Evolutionary conservation across 2,113 vertebrate genomes (phyloP), one percentile per base, ranked within the genome.

Genomic region (Synchiropus splendidus): DNA sequence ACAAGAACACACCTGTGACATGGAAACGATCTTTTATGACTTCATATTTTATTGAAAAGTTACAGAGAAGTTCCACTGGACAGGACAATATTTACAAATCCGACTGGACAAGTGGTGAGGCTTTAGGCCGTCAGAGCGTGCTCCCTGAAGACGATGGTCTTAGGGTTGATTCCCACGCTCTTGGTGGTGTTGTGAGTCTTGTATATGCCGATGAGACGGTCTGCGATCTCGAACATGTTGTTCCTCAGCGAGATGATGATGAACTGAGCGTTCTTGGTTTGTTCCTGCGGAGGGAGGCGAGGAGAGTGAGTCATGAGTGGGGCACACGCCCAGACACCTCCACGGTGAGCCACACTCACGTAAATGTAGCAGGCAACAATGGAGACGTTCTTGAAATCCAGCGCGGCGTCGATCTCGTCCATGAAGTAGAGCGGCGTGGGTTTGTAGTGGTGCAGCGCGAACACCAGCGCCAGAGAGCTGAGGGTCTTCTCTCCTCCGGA

Each of bases 151-250:
- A 87, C 75, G 5, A 99, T 90, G 13, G 84, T 57, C 70, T 97
- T 98, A 32, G 96, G 94, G 71, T 94, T 99, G 51, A 87, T 89
- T 4, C 81, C 89, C 61, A 94, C 89, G 0, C 83, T 95, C 73
- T 96, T 98, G 0, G 94, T 97, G 74, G 86, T 91, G 57, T 97
- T 96, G 60, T 90, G 81, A 0, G 94, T 96, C 74, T 99, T 98
- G 54, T 90, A 99, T 67, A 99, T 97, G 35, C 96, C 96, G 18
- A 99, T 90, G 21, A 99, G 83, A 27, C 96, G 86, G 48, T 99
- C 92, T 0, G 92, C 88, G 1, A 97, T 97, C 75, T 98, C 96
- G 48, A 99, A 98, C 95, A 99, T 99, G 83, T 99, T 97, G 85
- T 99, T 94, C 54, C 95, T 84, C 80, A 99, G 82, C 15, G 92